Conservation (phyloP, 2,888 invertebrate genomes). For the Heliconius erato region DNA sequence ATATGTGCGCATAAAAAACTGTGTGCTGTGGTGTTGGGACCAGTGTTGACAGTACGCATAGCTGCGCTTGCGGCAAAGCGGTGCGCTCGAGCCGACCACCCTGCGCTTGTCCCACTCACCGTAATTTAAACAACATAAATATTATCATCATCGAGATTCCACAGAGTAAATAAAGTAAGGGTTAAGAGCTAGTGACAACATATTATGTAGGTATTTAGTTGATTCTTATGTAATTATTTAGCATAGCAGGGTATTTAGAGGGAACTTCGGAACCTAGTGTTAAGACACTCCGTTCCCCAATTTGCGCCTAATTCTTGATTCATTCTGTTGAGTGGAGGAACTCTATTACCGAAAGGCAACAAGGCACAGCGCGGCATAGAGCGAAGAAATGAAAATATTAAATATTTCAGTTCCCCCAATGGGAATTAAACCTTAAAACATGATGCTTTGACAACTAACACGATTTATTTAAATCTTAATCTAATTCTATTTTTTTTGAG, state of each 20-base stretch:
- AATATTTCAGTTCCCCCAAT: too few relatives aligned
- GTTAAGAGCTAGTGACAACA: constrained; percentile 26
- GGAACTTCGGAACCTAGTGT: too few relatives aligned
- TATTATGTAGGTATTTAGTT: neutral
- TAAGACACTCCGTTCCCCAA: too few relatives aligned
- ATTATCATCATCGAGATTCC: constrained; percentile 51
- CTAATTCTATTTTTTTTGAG: neutral
- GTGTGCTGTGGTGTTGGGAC: constrained; percentile 73
- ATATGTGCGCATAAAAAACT: constrained; percentile 76
- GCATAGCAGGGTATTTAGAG: too few relatives aligned
- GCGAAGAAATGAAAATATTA: too few relatives aligned
- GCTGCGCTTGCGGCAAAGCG: constrained; percentile 74
- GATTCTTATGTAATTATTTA: constrained; percentile 14
- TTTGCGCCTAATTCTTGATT: too few relatives aligned
- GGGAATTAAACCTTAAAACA: too few relatives aligned
- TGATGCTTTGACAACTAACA: too few relatives aligned
- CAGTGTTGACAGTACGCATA: constrained; percentile 84
- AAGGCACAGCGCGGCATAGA: too few relatives aligned
- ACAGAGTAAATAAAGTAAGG: constrained; percentile 40
- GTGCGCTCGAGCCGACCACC: constrained; percentile 71
- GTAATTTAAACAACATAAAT: constrained; percentile 55
- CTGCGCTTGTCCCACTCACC: constrained; percentile 57
- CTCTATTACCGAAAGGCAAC: too few relatives aligned
- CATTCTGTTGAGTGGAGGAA: too few relatives aligned
- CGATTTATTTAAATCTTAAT: too few relatives aligned